Base-by-base conservation (phyloP, 2,888 invertebrate species). In the Pachliopta kotzebuea region DNA sequence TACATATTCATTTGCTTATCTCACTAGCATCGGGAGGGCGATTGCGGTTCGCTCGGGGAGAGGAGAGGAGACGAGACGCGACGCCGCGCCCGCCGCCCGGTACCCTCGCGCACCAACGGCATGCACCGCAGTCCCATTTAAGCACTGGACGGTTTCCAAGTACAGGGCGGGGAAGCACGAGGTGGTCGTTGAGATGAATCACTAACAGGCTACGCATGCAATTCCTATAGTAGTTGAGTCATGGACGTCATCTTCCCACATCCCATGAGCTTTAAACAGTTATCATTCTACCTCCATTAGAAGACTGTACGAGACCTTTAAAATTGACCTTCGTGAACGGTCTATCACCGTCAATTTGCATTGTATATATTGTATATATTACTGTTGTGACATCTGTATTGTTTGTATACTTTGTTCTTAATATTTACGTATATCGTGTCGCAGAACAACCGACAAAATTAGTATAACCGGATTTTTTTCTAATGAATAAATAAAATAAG, bases 1-100 rank as follows among this genome's bases (percentile, higher is more conserved):
- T 86, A 88, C 86, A 87, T 88, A 88, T 88, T 89, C 89, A 87
- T 90, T 86, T 85, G 83, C 74, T 83, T 84, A 90, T 90, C 90
- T 90, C 90, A 86, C n/a, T n/a, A 74, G 78, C 84, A 89, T 88
- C 89, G 73, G 79, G 74, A 72, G 76, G 76, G 78, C 78, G 79
- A 85, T 88, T 86, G 84, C 85, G 81, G 84, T 83, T 81, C 79
- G 80, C 85, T 86, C 83, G 70, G 78, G 79, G 76, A n/a, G n/a
- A n/a, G n/a, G n/a, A n/a, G 75, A 75, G 57, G 62, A 49, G 31
- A 49, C 29, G 70, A 70, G 58, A 62, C 62, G 60, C 62, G 50
- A 37, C 58, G 50, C 52, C 29, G 52, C 53, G 65, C 37, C 14
- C 26, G 26, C 4, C 26, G 6, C 26, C 3, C 26, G 26, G 6